phyloP scores from a whole-genome alignment of 1,140 invertebrate genomes.

The Yoshiicerus persimilis region DNA sequence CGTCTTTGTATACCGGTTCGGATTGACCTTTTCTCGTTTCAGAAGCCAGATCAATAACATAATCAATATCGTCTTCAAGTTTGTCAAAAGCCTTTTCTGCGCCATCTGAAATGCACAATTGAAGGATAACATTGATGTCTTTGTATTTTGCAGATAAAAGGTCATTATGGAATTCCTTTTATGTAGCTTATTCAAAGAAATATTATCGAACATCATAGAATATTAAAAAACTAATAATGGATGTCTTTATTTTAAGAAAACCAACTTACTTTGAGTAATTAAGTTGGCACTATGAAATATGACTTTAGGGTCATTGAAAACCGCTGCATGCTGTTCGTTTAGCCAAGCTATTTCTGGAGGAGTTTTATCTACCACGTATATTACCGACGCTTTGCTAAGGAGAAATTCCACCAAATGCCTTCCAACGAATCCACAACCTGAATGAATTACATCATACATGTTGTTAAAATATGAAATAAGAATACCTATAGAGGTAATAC shows the following conservation, averaged over 20 bases:
- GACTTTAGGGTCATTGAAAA: conserved; percentile 71
- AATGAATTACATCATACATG: no score
- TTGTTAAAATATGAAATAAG: no score
- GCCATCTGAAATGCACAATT: conserved; percentile 61
- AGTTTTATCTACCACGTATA: conserved; percentile 85
- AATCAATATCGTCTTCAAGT: conserved; percentile 66
- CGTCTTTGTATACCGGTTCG: conserved; percentile 85
- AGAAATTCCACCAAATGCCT: conserved; percentile 82
- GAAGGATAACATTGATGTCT: no score
- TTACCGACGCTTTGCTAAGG: conserved; percentile 73
- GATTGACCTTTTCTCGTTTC: conserved; percentile 85
- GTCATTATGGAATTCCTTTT: no score
- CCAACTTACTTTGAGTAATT: conserved; percentile 75
- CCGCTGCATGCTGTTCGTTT: conserved; percentile 68
- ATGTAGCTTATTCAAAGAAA: no score
- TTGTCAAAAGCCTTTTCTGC: conserved; percentile 73
- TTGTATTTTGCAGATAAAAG: no score
- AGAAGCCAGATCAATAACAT: conserved; percentile 84
- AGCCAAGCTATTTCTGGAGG: conserved; percentile 88
- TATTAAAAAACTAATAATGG: no score
- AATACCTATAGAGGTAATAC: no score
- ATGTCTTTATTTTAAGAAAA: no score
- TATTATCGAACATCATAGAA: no score
- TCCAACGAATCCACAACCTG: conserved; percentile 90
- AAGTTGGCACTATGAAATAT: conserved; percentile 89